Conservation (phyloP, 2,888 invertebrate species). For the Drymonia ruficornis region DNA sequence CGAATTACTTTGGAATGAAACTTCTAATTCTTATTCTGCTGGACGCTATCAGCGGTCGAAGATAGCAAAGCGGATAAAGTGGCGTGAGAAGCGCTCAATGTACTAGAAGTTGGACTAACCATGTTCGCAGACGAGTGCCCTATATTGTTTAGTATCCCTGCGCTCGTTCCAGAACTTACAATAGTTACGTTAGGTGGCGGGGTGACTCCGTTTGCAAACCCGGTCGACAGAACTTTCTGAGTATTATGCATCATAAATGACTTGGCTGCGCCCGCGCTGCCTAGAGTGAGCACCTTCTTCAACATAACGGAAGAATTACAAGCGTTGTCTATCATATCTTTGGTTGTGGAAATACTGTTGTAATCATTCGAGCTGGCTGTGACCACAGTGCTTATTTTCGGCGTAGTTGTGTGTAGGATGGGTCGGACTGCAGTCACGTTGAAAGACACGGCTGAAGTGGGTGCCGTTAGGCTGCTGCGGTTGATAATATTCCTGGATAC, state of each 20-base stretch:
- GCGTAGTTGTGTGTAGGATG: slow-evolving; percentile 61
- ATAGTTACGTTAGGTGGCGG: slow-evolving; percentile 79
- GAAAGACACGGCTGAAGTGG: slow-evolving; percentile 68
- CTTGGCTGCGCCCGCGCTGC: slow-evolving; percentile 74
- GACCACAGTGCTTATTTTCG: slow-evolving; percentile 67
- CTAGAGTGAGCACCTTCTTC: slow-evolving; percentile 79
- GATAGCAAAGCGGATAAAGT: slow-evolving; percentile 75
- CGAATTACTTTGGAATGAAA: slow-evolving; percentile 26
- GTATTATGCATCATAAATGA: slow-evolving; percentile 82
- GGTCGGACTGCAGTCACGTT: slow-evolving; percentile 70
- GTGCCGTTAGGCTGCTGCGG: slow-evolving; percentile 55
- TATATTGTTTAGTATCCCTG: slow-evolving; percentile 57
- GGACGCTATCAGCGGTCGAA: slow-evolving; percentile 49
- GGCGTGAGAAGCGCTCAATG: slow-evolving; percentile 78
- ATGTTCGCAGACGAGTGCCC: slow-evolving; percentile 57
- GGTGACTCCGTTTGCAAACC: slow-evolving; percentile 73
- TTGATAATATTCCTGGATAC: slow-evolving; percentile 78
- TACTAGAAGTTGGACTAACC: slow-evolving; percentile 67
- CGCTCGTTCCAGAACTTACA: slow-evolving; percentile 72
- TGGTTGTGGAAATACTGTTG: slow-evolving; percentile 75
- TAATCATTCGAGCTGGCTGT: slow-evolving; percentile 64
- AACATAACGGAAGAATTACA: slow-evolving; percentile 82
- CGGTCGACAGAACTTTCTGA: slow-evolving; percentile 76
- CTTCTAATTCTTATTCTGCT: slow-evolving; percentile 38
- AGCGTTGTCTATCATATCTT: slow-evolving; percentile 81